These are phyloP conservation scores for Heliconius charithonia DNA, from an alignment of 2,888 invertebrate genomes.

Conservation along the genomic window DNA sequence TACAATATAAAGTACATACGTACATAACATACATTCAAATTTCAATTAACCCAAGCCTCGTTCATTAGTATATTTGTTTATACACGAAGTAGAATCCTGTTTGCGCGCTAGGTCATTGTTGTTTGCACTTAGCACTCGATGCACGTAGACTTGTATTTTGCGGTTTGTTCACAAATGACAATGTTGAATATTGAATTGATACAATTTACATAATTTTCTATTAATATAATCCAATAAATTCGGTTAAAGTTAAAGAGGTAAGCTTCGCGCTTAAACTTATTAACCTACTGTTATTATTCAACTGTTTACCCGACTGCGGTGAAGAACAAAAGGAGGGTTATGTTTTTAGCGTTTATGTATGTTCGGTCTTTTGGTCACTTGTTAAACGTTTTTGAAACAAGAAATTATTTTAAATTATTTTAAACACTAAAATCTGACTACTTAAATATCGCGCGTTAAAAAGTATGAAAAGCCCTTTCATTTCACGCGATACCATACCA, in stretches of 20 bases:
- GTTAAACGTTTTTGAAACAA: too few relatives aligned
- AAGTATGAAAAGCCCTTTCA: too few relatives aligned
- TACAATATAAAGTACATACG: background rate
- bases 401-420: too few relatives aligned
- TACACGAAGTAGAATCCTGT: conserved; percentile 37
- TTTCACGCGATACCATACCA: too few relatives aligned
- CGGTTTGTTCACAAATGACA: conserved; percentile 16
- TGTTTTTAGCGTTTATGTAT: background rate
- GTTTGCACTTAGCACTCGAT: conserved; percentile 55
- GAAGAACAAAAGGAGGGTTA: too few relatives aligned
- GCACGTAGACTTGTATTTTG: conserved; percentile 37
- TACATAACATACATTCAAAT: background rate
- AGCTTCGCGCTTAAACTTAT: background rate
- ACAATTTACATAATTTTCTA: conserved; percentile 8
- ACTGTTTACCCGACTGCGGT: background rate
- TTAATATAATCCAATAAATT: background rate
- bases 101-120: conserved; percentile 47
- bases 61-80: conserved; percentile 25
- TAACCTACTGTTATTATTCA: background rate
- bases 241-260: background rate
- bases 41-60: conserved; percentile 20
- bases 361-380: too few relatives aligned
- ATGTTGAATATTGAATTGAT: conserved; percentile 21
- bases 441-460: too few relatives aligned
- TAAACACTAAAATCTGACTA: too few relatives aligned